phyloP scores from a whole-genome alignment of 2,113 vertebrate genomes.

The Pygoscelis antarcticus region DNA sequence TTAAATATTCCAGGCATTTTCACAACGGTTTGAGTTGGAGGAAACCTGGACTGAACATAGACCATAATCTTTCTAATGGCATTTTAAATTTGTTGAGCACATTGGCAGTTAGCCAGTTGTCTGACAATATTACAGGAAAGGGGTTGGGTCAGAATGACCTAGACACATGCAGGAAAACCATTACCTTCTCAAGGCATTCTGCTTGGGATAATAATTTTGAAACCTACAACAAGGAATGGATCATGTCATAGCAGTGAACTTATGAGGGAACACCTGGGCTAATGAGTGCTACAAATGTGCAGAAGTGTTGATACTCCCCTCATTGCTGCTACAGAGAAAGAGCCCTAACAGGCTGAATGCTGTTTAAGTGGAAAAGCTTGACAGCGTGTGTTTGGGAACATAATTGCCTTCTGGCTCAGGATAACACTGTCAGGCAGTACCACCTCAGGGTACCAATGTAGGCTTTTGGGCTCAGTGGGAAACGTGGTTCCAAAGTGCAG shows the following conservation, averaged over 20 bases:
- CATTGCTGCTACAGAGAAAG: neutral
- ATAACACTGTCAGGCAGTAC: neutral
- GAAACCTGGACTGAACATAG: neutral
- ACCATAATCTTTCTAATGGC: neutral
- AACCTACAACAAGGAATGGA: neutral
- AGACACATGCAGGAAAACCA: neutral
- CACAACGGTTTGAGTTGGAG: neutral
- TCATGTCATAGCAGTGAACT: neutral
- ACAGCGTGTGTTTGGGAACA: rapidly evolving
- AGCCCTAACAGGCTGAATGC: neutral
- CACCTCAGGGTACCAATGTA: neutral
- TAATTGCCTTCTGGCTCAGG: neutral
- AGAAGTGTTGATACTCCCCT: neutral
- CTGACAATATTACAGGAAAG: neutral
- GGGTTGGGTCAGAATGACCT: constrained; percentile 39
- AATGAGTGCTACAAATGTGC: neutral
- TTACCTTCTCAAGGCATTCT: constrained; percentile 1
- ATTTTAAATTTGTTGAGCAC: neutral
- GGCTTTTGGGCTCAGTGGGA: neutral
- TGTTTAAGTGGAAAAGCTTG: neutral
- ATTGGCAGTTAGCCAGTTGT: neutral
- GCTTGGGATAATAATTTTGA: neutral
- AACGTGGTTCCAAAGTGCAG: neutral
- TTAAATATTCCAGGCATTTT: constrained; percentile 20
- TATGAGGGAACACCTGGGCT: neutral